Evolutionary conservation across 2,888 invertebrate species (phyloP), one percentile per base, ranked within the genome.

Genomic region (Lordiphosa fenestrarum): DNA sequence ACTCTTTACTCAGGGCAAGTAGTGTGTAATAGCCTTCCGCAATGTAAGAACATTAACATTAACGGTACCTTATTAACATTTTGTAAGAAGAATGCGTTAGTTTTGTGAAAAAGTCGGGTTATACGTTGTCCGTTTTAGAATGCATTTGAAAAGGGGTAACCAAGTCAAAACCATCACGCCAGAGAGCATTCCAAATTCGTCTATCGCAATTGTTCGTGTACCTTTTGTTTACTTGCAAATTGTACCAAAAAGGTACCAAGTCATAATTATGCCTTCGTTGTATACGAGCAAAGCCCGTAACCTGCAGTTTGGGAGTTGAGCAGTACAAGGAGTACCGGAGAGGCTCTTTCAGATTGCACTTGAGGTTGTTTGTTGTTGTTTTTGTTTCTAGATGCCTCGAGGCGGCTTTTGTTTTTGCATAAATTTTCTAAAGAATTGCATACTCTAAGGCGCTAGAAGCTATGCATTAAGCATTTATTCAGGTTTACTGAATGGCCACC

Each of bases 381-480:
- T 15, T 53, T 49, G 23, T 36, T 39, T 54, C 23, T 49, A 46
- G 61, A 39, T 36, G 39, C 44, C 60, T 35, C 36, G 46, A 39
- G 44, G 53, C 50, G 42, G 50, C 51, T 58, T 74, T 74, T 77
- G 69, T 74, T 74, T 61, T 64, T 44, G 30, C 49, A 58, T 57
- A 59, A 48, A 66, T 71, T 30, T 66, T 75, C 44, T 66, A 80
- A 75, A 61, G 80, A 56, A 49, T 37, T 60, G 62, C 54, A 23
- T 46, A 30, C 33, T 19, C 39, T 35, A 53, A 60, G 66, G 69
- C 48, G 69, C 77, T 61, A 15, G 33, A 44, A 33, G 44, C 9
- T 30, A 30, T 61, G 58, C 64, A 73, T 80, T 73, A 75, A 66
- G 76, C 71, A 59, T 9, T 56, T 70, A 59, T 64, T 64, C 69